Conservation (phyloP, 2,113 vertebrate genomes). For the Tupaia chinensis region DNA sequence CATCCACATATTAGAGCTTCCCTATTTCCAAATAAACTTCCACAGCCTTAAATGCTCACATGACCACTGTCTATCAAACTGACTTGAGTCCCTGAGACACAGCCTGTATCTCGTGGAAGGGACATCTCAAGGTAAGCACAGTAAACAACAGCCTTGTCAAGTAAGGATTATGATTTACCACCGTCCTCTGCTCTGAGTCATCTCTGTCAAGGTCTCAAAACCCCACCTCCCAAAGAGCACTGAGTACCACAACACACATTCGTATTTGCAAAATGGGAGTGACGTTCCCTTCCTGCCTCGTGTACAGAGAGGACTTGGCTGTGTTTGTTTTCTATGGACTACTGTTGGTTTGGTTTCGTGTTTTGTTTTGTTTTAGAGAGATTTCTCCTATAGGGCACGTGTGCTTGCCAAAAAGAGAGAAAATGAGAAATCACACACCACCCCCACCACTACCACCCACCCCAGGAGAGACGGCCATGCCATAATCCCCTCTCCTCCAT, state of each 20-base stretch:
- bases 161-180: constrained; percentile 18
- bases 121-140: background rate
- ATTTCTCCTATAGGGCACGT: too few relatives aligned
- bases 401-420: too few relatives aligned
- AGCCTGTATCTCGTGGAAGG: background rate
- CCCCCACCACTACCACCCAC: too few relatives aligned
- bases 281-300: background rate
- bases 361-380: too few relatives aligned
- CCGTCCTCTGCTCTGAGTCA: background rate
- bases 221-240: background rate
- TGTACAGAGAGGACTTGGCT: background rate
- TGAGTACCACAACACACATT: background rate
- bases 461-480: too few relatives aligned
- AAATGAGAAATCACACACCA: too few relatives aligned
- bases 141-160: background rate
- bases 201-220: background rate
- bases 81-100: background rate
- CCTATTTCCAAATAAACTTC: background rate
- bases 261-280: background rate
- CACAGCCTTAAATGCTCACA: background rate
- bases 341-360: background rate
- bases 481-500: too few relatives aligned
- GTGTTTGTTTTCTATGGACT: background rate
- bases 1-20: background rate
- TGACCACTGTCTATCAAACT: background rate